Percentiles rank a stretch among this genome's conserved stretches.
Evolutionary conservation across 2,797 vertebrate genomes (phyloP).

Genomic region (Columba guinea): DNA sequence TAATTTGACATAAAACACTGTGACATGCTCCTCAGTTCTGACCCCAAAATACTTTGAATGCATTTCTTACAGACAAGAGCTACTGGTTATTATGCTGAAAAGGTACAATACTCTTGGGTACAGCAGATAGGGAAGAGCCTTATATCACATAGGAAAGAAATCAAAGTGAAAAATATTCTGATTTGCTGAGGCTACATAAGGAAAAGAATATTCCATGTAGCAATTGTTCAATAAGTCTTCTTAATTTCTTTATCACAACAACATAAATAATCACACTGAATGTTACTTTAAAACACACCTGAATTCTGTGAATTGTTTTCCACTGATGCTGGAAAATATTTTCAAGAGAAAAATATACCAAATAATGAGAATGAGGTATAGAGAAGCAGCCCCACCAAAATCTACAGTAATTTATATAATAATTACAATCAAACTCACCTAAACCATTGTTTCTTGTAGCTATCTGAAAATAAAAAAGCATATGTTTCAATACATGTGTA

Average conservation of each 20-base stretch:
- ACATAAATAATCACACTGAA: slow-evolving; percentile 1
- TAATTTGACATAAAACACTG: neutral
- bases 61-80: neutral
- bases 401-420: neutral
- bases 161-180: neutral
- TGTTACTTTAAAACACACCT: neutral
- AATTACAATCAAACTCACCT: slow-evolving; percentile 57
- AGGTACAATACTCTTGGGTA: neutral
- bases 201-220: neutral
- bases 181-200: neutral
- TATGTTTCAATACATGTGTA: neutral
- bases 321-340: neutral
- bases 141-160: neutral
- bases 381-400: neutral
- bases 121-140: neutral
- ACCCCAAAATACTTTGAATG: neutral
- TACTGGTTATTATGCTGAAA: neutral
- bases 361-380: neutral
- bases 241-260: neutral
- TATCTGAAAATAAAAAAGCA: neutral
- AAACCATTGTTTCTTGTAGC: slow-evolving; percentile 30
- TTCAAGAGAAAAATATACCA: neutral
- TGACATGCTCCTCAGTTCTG: neutral
- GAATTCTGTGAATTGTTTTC: neutral
- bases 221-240: neutral